phyloP scores from a whole-genome alignment of 2,888 invertebrate genomes.

The Drosophila anceps region DNA sequence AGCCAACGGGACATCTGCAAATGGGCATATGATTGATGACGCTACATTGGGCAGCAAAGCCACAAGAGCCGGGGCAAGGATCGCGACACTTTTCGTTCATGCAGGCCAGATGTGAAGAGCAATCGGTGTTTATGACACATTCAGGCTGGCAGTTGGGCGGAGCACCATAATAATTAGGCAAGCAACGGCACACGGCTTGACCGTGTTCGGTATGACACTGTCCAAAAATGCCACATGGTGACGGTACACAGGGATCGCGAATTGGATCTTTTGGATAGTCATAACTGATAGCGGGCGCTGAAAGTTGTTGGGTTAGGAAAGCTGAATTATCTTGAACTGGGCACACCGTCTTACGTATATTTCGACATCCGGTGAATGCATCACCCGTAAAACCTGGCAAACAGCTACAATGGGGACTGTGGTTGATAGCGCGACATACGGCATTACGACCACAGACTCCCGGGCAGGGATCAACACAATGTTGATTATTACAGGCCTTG shows the following conservation, averaged over 20 bases:
- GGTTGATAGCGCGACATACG: conserved; percentile 86
- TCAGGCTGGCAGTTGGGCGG: conserved; percentile 90
- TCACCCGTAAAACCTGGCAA: conserved; percentile 89
- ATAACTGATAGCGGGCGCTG: conserved; percentile 62
- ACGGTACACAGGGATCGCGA: conserved; percentile 88
- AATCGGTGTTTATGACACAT: conserved; percentile 89
- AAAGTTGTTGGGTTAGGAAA: conserved; percentile 45
- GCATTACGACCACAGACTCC: conserved; percentile 92
- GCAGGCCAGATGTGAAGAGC: conserved; percentile 88
- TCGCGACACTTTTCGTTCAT: conserved; percentile 88
- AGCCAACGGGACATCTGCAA: conserved; percentile 88
- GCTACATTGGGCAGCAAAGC: conserved; percentile 87
- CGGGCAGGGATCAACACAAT: conserved; percentile 90
- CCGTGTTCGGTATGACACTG: conserved; percentile 87
- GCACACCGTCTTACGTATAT: conserved; percentile 85
- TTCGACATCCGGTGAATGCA: conserved; percentile 88
- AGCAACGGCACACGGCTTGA: conserved; percentile 88
- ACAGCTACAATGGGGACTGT: conserved; percentile 91
- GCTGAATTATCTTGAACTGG: background rate
- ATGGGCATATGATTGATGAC: conserved; percentile 88
- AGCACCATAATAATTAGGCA: conserved; percentile 87
- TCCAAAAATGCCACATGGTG: conserved; percentile 89
- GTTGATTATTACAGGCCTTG: conserved; percentile 88
- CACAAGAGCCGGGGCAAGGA: conserved; percentile 90
- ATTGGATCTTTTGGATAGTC: conserved; percentile 69